Evolutionary conservation across 2,888 invertebrate species (phyloP).

Genomic region (Brachycybe producta): DNA sequence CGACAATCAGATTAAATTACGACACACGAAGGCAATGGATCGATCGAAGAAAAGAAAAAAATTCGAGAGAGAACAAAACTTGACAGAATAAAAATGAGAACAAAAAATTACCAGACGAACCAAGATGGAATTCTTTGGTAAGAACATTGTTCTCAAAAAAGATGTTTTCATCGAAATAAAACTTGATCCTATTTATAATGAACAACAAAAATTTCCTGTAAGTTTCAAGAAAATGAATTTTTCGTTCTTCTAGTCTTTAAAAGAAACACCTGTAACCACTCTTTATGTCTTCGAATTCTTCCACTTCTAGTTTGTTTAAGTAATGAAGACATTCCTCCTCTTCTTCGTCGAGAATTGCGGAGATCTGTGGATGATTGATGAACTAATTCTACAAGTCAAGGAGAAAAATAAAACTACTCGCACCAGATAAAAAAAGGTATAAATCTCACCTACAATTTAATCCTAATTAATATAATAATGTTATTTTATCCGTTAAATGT

Average conservation of each 20-base stretch:
- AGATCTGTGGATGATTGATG: slow-evolving; percentile 74
- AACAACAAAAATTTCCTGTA: not conserved
- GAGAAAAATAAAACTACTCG: not conserved
- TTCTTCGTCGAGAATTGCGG: slow-evolving; percentile 62
- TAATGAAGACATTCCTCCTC: slow-evolving; percentile 67
- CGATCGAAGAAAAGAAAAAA: too few species aligned
- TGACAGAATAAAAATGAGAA: not conserved
- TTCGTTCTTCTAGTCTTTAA: not conserved
- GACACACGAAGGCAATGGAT: too few species aligned
- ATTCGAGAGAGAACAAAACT: not conserved
- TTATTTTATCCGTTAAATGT: too few species aligned
- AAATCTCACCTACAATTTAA: too few species aligned
- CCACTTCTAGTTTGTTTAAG: slow-evolving; percentile 59
- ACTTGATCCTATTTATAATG: slow-evolving; percentile 56
- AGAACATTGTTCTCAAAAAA: slow-evolving; percentile 67
- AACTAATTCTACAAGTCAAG: slow-evolving; percentile 40
- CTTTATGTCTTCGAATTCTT: slow-evolving; percentile 75
- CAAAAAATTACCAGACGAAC: slow-evolving; percentile 40
- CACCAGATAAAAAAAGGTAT: too few species aligned
- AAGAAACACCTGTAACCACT: slow-evolving; percentile 49
- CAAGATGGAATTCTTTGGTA: slow-evolving; percentile 63
- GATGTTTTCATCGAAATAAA: slow-evolving; percentile 64
- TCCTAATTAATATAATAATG: too few species aligned
- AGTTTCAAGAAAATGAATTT: not conserved
- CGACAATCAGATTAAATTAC: not conserved